Evolutionary conservation across 2,888 invertebrate genomes (phyloP), one percentile per base, ranked within the genome.

Genomic region (Morinoia aosen): DNA sequence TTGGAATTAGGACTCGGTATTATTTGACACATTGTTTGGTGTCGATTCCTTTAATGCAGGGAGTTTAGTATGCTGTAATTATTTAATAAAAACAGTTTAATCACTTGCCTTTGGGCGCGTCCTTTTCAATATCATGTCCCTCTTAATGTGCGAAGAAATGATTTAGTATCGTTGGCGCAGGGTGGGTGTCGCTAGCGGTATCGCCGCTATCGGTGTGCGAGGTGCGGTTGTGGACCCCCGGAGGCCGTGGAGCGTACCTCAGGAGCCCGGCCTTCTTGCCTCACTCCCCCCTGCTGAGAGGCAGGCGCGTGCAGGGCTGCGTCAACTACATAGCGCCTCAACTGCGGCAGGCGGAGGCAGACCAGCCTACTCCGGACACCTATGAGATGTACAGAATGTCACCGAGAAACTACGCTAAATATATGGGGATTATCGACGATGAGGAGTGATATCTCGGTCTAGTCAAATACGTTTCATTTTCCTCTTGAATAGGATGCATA

Each of bases 211-310:
- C 88, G 48, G 95, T 95, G 25, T 91, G 96, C 16, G 95, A 96
- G 40, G 40, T 96, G 40, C 94, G 96, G 12, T 95, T 91, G 19
- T 96, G 96, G 96, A 96, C 96, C 14, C 96, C 96, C 10, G 95
- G 96, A 19, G 96, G 96, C 61, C 95, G 95, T 40, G 96, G 96
- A 5, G 95, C 95, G 76, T 95, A 95, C 39, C 95, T 96, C 11
- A 95, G 96, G 25, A 58, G 94, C 19, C 96, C 96, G 0, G 58
- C 96, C 8, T 57, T 96, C 16, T 91, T 96, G 57, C 96, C 96
- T 91, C 57, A 61, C 39, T 95, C 96, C 48, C 58, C 95, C 39
- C 95, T 58, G 25, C 95, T 96, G 39, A 95, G 95, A 57, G 96
- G 96, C 19, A 95, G 57, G n/a, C 95, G 96, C 39, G 64, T 91